phyloP scores from a whole-genome alignment of 2,888 invertebrate species.

The Arge pagana region DNA sequence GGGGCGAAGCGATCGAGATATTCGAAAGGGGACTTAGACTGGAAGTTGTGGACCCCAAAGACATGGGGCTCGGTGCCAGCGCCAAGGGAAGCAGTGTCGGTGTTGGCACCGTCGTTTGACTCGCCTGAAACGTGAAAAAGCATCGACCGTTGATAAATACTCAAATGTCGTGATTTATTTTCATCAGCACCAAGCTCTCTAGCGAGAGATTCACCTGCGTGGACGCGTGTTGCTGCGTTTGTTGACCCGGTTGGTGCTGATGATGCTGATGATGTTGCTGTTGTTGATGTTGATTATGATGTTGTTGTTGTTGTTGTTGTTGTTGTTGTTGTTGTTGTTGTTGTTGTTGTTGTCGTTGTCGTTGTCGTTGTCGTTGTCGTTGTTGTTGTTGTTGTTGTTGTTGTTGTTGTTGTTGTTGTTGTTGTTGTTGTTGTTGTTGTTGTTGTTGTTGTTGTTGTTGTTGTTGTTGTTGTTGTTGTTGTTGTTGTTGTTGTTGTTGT shows the following conservation, averaged over 20 bases:
- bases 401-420: conserved; percentile 24
- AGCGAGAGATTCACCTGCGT: conserved; percentile 50
- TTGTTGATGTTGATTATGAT: conserved; percentile 27
- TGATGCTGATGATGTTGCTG: conserved; percentile 28
- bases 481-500: conserved; percentile 28
- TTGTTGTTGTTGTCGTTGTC: conserved; percentile 43
- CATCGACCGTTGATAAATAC: too few species aligned
- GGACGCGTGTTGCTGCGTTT: conserved; percentile 42
- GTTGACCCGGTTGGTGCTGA: conserved; percentile 30
- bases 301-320: conserved; percentile 26
- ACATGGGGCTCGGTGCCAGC: conserved; percentile 60
- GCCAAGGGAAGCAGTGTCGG: conserved; percentile 62
- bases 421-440: conserved; percentile 29
- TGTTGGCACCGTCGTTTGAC: conserved; percentile 44
- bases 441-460: conserved; percentile 40
- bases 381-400: conserved; percentile 29
- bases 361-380: conserved; percentile 28
- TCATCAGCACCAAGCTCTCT: too few species aligned
- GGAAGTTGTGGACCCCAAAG: conserved; percentile 67
- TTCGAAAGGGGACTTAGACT: conserved; percentile 70
- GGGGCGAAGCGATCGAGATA: conserved; percentile 68
- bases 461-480: conserved; percentile 36
- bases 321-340: conserved; percentile 30
- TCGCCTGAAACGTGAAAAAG: conserved; percentile 50
- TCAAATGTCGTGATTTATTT: too few species aligned